Evolutionary conservation across 1,140 invertebrate species (phyloP).

Genomic region (Drosophila ironensis): DNA sequence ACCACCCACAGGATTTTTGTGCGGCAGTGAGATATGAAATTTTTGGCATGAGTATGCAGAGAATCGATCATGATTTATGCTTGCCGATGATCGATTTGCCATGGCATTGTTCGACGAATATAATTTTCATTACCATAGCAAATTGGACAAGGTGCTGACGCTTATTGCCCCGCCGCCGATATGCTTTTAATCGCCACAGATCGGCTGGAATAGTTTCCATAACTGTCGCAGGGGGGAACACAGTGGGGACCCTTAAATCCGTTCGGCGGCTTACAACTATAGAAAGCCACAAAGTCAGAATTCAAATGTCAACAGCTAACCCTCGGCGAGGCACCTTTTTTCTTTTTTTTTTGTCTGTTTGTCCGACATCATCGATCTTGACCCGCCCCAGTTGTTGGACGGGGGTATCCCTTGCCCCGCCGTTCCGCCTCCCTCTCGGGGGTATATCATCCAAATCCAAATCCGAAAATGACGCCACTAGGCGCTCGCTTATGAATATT

Average conservation of each 20-base stretch:
- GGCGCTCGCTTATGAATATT: slow-evolving; percentile 73
- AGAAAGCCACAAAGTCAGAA: slow-evolving; percentile 23
- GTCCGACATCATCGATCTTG: slow-evolving; percentile 76
- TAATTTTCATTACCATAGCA: slow-evolving; percentile 80
- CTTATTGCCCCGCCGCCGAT: slow-evolving; percentile 60
- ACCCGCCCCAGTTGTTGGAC: slow-evolving; percentile 64
- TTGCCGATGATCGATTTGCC: slow-evolving; percentile 57
- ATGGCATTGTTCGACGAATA: slow-evolving; percentile 61
- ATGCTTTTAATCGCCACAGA: slow-evolving; percentile 44
- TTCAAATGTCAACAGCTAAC: slow-evolving; percentile 72
- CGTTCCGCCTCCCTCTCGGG: neutral
- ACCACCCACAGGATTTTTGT: slow-evolving; percentile 71
- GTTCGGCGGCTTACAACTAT: slow-evolving; percentile 39
- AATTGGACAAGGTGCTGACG: slow-evolving; percentile 81
- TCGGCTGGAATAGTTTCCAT: slow-evolving; percentile 12
- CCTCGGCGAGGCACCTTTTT: slow-evolving; percentile 45
- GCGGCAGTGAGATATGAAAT: neutral
- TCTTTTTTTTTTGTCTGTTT: no score
- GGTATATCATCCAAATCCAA: slow-evolving; percentile 39
- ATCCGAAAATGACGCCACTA: slow-evolving; percentile 66
- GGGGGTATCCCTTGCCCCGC: neutral
- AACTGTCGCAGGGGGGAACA: slow-evolving; percentile 32
- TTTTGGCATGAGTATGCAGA: slow-evolving; percentile 39
- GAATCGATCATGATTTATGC: slow-evolving; percentile 68
- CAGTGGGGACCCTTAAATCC: slow-evolving; percentile 44